Evolutionary conservation across 2,888 invertebrate species (phyloP).

Genomic region (Agrochola lychnidis): DNA sequence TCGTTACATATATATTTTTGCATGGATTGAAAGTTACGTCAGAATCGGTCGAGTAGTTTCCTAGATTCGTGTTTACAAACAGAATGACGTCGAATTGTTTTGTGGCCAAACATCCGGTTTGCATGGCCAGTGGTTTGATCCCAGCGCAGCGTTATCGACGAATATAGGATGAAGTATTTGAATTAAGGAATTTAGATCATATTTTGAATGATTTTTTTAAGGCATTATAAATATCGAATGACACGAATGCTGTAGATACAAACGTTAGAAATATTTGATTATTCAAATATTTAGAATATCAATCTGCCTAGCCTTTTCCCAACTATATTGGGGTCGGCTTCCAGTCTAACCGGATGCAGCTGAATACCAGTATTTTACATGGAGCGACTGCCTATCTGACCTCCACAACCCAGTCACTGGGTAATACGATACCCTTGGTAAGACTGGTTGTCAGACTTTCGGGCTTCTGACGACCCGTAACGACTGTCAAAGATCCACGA

Average conservation of each 20-base stretch:
- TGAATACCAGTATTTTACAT: too few species aligned
- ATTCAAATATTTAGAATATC: background rate
- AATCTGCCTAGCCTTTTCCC: too few species aligned
- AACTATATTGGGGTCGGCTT: too few species aligned
- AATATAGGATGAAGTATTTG: background rate
- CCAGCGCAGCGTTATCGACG: background rate
- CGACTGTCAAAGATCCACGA: too few species aligned
- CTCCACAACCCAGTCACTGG: too few species aligned
- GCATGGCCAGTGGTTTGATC: background rate
- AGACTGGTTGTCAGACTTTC: too few species aligned
- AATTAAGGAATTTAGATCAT: background rate
- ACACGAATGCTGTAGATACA: background rate
- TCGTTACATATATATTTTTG: background rate
- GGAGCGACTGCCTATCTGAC: too few species aligned
- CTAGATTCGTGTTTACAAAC: conserved; percentile 46
- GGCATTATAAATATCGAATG: background rate
- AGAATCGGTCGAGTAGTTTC: conserved; percentile 17
- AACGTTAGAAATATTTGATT: background rate
- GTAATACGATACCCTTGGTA: too few species aligned
- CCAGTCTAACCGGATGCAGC: too few species aligned
- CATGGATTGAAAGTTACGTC: conserved; percentile 12
- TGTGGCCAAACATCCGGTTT: conserved; percentile 6
- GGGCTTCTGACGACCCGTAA: too few species aligned
- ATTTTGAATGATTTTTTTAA: background rate
- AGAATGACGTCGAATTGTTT: conserved; percentile 21